These are phyloP conservation scores for Lateolabrax maculatus DNA, from an alignment of 2,797 vertebrate species.

Conservation along the genomic window DNA sequence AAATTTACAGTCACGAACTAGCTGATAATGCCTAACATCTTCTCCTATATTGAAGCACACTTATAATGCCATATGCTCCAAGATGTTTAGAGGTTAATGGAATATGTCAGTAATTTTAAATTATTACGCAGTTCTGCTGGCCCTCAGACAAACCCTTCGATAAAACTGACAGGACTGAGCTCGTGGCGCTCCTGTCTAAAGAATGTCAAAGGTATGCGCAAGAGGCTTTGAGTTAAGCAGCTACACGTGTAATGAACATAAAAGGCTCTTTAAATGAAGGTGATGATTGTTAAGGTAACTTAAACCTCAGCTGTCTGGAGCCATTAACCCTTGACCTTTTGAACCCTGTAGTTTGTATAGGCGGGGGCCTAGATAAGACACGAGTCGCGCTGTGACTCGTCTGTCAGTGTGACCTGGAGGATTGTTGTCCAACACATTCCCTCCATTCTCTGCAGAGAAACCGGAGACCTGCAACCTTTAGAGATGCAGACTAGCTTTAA, in stretches of 20 bases:
- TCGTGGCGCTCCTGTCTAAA: not conserved
- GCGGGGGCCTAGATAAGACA: not conserved
- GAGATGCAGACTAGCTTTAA: not conserved
- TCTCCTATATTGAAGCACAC: not conserved
- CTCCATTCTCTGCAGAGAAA: conserved; percentile 7
- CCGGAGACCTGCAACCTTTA: not conserved
- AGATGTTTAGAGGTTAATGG: not conserved
- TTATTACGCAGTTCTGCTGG: not conserved
- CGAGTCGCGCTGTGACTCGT: conserved; percentile 14
- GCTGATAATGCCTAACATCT: not conserved
- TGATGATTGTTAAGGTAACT: not conserved
- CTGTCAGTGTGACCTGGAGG: not conserved
- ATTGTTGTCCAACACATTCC: conserved; percentile 35
- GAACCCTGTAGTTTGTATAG: not conserved
- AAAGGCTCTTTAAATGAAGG: conserved; percentile 13
- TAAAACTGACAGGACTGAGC: not conserved
- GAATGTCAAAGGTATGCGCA: not conserved
- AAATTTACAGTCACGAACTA: not conserved
- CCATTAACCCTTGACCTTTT: conserved; percentile 20
- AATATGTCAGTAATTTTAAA: not conserved
- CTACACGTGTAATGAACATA: not conserved
- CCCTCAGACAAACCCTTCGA: not conserved
- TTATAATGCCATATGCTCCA: not conserved
- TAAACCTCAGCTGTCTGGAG: not conserved
- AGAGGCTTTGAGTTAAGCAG: not conserved